Percentiles rank a stretch among this genome's conserved stretches.
Evolutionary conservation across 2,113 vertebrate species (phyloP).

Genomic region (Gobius niger): DNA sequence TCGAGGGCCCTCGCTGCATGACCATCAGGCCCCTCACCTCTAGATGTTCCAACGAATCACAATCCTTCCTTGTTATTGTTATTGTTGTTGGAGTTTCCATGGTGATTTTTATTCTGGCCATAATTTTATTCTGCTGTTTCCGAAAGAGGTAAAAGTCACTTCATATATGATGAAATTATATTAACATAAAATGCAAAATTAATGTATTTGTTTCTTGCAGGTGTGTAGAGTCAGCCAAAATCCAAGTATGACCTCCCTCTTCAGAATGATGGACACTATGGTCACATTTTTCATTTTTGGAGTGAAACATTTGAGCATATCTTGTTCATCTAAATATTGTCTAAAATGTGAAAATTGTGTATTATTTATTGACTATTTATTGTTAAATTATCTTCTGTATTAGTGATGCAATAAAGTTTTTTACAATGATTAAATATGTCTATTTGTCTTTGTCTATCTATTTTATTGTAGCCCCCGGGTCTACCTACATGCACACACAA

Average conservation of each 20-base stretch:
- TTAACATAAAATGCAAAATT: neutral
- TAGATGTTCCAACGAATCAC: accelerated
- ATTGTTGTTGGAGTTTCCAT: slow-evolving; percentile 55
- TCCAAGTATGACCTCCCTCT: slow-evolving; percentile 46
- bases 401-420: slow-evolving; percentile 27
- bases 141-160: slow-evolving; percentile 56
- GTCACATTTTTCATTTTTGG: neutral
- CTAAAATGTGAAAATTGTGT: too few relatives aligned
- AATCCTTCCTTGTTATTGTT: slow-evolving; percentile 52
- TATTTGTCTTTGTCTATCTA: too few relatives aligned
- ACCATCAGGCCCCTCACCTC: accelerated
- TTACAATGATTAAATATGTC: neutral
- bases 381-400: slow-evolving; percentile 58
- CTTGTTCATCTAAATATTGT: too few relatives aligned
- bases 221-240: slow-evolving; percentile 45
- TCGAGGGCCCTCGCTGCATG: slow-evolving; percentile 60
- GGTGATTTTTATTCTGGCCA: slow-evolving; percentile 39
- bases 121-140: slow-evolving; percentile 39
- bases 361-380: slow-evolving; percentile 54
- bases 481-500: too few relatives aligned
- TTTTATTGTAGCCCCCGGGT: too few relatives aligned
- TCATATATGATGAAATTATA: neutral
- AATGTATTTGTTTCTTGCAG: slow-evolving; percentile 34
- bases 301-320: too few relatives aligned
- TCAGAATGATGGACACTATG: neutral